Conservation (phyloP, 2,113 vertebrate species). For the Chaetodon trifascialis region DNA sequence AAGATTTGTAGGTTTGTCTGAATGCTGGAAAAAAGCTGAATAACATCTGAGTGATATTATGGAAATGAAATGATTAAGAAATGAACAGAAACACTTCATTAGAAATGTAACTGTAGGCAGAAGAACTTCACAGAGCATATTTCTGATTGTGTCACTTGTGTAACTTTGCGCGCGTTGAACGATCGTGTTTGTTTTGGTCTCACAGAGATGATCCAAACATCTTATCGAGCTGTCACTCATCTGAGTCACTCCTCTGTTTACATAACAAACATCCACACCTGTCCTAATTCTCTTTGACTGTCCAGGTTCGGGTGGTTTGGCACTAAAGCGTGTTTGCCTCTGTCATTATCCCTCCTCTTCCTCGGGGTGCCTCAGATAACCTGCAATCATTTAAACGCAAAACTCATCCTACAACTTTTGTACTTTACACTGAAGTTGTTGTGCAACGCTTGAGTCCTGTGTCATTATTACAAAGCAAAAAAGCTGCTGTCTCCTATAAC, state of each 20-base stretch:
- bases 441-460: neutral
- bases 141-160: too few relatives aligned
- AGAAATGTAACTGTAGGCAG: too few relatives aligned
- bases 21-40: neutral
- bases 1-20: neutral
- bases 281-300: neutral
- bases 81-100: too few relatives aligned
- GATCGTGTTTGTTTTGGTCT: slow-evolving; percentile 11
- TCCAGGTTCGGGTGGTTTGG: too few relatives aligned
- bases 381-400: neutral
- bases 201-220: neutral
- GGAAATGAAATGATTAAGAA: too few relatives aligned
- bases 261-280: neutral
- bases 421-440: neutral
- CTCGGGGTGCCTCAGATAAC: neutral
- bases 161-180: too few relatives aligned
- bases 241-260: slow-evolving; percentile 3
- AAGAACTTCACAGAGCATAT: too few relatives aligned
- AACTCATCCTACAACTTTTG: neutral
- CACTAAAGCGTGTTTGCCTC: too few relatives aligned
- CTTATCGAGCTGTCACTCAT: neutral
- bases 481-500: neutral
- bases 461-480: slow-evolving; percentile 16
- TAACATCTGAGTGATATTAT: too few relatives aligned
- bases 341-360: too few relatives aligned